A percentile compares a stretch with the other conserved stretches of the same genome.
These are phyloP conservation scores for Phyllotis vaccarum DNA, from an alignment of 2,797 vertebrate species.

Conservation along the genomic window DNA sequence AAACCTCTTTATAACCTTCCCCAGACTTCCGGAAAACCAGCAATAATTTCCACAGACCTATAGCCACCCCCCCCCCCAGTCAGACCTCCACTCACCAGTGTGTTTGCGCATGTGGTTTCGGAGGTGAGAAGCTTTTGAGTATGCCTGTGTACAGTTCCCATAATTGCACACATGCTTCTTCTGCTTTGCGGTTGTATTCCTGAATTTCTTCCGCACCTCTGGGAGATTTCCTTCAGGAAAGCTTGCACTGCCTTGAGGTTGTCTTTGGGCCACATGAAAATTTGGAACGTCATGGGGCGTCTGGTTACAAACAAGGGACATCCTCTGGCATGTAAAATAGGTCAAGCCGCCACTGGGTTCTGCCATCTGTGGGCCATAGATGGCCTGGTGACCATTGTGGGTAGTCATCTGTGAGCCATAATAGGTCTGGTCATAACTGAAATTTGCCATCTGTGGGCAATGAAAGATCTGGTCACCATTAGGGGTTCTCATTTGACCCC, in stretches of 20 bases:
- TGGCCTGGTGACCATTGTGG: neutral
- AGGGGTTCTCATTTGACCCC: rapidly evolving
- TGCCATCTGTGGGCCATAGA: neutral
- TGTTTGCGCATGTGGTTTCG: constrained; percentile 18
- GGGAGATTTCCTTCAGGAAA: too few species aligned
- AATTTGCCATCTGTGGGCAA: too few species aligned
- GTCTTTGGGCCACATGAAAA: neutral
- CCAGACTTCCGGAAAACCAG: neutral
- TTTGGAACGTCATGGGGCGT: neutral
- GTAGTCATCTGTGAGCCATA: rapidly evolving
- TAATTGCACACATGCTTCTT: constrained; percentile 38
- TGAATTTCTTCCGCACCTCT: too few species aligned
- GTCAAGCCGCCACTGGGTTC: neutral
- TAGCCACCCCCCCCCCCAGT: neutral
- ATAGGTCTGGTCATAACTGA: neutral
- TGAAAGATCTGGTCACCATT: too few species aligned
- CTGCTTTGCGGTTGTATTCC: too few species aligned
- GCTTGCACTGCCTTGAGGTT: too few species aligned
- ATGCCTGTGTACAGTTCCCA: constrained; percentile 43
- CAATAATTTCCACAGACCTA: neutral
- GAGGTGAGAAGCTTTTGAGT: constrained; percentile 46
- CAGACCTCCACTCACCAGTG: constrained; percentile 59
- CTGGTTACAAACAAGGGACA: neutral
- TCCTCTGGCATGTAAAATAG: too few species aligned
- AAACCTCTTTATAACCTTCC: neutral